These are phyloP conservation scores for Epinephelus coioides DNA, from an alignment of 2,797 vertebrate genomes.

Conservation along the genomic window DNA sequence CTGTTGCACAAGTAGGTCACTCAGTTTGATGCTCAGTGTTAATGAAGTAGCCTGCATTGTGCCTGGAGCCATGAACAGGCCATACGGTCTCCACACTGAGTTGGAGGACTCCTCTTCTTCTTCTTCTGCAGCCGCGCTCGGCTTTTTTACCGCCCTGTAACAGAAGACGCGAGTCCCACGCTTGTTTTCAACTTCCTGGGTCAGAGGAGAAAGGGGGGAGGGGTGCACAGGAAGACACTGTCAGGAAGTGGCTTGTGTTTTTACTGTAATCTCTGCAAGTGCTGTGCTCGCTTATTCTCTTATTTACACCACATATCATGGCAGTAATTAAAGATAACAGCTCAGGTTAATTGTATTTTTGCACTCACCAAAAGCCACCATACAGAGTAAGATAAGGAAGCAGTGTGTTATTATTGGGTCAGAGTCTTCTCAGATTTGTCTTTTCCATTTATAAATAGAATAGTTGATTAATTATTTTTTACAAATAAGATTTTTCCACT, in stretches of 20 bases:
- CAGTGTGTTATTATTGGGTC: too few relatives aligned
- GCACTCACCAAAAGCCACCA: neutral
- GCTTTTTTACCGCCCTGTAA: constrained; percentile 42
- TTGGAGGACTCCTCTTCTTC: constrained; percentile 4
- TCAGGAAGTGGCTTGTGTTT: constrained; percentile 81
- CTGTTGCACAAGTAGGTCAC: constrained; percentile 66
- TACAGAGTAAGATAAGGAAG: neutral
- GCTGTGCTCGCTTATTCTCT: constrained; percentile 37
- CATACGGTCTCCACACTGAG: constrained; percentile 15
- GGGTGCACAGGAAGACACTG: constrained; percentile 70
- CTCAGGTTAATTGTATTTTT: constrained; percentile 16
- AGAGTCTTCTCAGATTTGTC: too few relatives aligned
- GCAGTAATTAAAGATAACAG: neutral
- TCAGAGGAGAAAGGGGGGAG: constrained; percentile 58
- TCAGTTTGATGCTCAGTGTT: constrained; percentile 58
- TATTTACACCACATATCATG: constrained; percentile 20
- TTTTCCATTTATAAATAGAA: too few relatives aligned
- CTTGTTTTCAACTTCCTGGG: constrained; percentile 61
- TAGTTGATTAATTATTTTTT: too few relatives aligned
- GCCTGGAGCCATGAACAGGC: constrained; percentile 28
- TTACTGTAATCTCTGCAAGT: constrained; percentile 73
- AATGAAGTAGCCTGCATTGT: constrained; percentile 55
- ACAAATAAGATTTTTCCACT: too few relatives aligned
- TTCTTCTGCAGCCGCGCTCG: constrained; percentile 5
- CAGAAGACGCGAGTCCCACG: constrained; percentile 35